Evolutionary conservation across 2,888 invertebrate genomes (phyloP).

Genomic region (Sepioteuthis lessoniana): DNA sequence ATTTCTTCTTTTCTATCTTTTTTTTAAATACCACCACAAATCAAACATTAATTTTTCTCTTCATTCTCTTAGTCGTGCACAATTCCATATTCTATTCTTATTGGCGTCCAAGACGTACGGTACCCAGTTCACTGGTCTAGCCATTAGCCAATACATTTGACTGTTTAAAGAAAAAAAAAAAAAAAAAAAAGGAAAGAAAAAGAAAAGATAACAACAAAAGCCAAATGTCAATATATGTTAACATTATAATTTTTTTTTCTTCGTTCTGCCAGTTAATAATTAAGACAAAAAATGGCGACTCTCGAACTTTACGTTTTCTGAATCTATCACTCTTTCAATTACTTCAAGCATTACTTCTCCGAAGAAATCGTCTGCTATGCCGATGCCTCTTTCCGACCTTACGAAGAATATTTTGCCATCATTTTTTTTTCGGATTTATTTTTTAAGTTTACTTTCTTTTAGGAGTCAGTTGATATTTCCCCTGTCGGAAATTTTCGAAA

Average conservation of each 20-base stretch:
- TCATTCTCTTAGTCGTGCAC: too few species aligned
- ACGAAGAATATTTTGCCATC: too few species aligned
- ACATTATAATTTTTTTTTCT: background rate
- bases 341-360: background rate
- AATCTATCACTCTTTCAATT: background rate
- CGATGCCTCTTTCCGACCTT: background rate
- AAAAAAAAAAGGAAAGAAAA: too few species aligned
- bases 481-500: background rate
- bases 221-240: background rate
- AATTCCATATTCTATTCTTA: too few species aligned
- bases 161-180: too few species aligned
- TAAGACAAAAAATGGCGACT: background rate
- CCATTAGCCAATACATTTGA: too few species aligned
- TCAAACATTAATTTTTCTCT: too few species aligned
- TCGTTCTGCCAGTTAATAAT: background rate
- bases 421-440: background rate
- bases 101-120: too few species aligned
- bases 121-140: too few species aligned
- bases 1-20: too few species aligned
- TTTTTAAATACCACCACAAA: too few species aligned
- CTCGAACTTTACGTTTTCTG: background rate
- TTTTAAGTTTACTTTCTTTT: background rate
- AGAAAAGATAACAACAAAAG: background rate
- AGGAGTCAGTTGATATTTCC: conserved; percentile 16
- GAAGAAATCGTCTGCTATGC: background rate